These are phyloP conservation scores for Scleropages formosus DNA, from an alignment of 2,797 vertebrate genomes.

Conservation along the genomic window DNA sequence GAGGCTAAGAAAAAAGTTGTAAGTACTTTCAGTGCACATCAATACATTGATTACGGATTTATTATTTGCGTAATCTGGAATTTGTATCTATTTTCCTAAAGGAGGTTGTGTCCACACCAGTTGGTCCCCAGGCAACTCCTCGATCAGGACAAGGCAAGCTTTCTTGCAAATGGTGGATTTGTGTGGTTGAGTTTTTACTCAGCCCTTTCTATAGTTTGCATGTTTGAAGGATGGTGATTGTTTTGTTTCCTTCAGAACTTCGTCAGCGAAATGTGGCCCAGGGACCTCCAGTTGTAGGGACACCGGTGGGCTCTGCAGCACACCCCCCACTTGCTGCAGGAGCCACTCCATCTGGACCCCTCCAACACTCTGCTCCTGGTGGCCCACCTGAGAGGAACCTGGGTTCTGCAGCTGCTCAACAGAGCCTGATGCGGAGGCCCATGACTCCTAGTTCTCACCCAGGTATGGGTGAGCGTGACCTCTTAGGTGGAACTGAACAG, in stretches of 20 bases:
- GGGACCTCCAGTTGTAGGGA: constrained; percentile 64
- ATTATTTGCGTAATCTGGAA: constrained; percentile 20
- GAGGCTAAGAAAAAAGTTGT: constrained; percentile 87
- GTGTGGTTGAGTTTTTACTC: neutral
- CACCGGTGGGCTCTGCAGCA: constrained; percentile 60
- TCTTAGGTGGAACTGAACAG: neutral
- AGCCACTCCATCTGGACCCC: constrained; percentile 66
- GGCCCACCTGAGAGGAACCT: constrained; percentile 82
- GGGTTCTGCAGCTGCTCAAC: constrained; percentile 72
- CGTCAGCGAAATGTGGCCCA: constrained; percentile 81
- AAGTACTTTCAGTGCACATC: constrained; percentile 45
- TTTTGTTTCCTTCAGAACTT: constrained; percentile 70
- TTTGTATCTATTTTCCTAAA: constrained; percentile 57
- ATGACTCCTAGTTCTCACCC: constrained; percentile 83
- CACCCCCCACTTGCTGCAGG: constrained; percentile 65
- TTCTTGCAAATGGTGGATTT: neutral
- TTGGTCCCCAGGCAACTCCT: constrained; percentile 74
- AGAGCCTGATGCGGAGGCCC: constrained; percentile 81
- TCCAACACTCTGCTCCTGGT: constrained; percentile 78
- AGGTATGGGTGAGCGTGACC: constrained; percentile 93
- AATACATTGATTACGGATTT: neutral
- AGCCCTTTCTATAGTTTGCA: neutral
- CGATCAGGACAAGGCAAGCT: constrained; percentile 92
- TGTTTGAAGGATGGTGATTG: neutral
- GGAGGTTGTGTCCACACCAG: constrained; percentile 78